Evolutionary conservation across 2,113 vertebrate species (phyloP).

Genomic region (Oriolus oriolus): DNA sequence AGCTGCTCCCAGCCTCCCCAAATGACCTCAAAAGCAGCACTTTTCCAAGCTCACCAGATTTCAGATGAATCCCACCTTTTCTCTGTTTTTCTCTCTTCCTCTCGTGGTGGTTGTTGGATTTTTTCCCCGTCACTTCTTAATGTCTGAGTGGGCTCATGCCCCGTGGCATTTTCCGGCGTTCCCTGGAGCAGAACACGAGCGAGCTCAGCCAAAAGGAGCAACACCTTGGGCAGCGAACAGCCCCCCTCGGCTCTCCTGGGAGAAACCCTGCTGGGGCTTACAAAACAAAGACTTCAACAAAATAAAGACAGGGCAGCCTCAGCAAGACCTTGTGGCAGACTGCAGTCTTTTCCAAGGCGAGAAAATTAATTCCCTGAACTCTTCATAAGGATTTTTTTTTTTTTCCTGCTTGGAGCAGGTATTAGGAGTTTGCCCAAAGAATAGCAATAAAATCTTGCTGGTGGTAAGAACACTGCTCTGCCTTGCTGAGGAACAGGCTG

Average conservation of each 20-base stretch:
- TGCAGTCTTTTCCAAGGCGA: neutral
- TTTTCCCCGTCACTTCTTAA: neutral
- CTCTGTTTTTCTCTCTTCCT: neutral
- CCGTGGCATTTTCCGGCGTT: neutral
- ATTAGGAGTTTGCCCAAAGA: neutral
- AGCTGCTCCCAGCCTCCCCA: neutral
- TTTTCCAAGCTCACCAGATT: neutral
- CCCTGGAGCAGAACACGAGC: neutral
- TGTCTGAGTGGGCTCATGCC: neutral
- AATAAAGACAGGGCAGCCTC: neutral
- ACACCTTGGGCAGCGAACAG: neutral
- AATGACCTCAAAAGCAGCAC: neutral
- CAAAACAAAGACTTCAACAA: neutral
- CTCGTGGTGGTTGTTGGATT: neutral
- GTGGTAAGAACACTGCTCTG: neutral
- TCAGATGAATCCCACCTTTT: neutral
- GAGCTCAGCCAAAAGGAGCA: neutral
- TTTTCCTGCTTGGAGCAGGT: neutral
- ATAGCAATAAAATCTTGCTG: neutral
- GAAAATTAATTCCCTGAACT: neutral
- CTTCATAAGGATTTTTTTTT: neutral
- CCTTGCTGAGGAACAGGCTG: neutral
- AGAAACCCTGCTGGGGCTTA: neutral
- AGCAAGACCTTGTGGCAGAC: neutral
- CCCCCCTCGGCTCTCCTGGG: neutral